phyloP scores from a whole-genome alignment of 2,888 invertebrate genomes.

The Leptopilina myrica region DNA sequence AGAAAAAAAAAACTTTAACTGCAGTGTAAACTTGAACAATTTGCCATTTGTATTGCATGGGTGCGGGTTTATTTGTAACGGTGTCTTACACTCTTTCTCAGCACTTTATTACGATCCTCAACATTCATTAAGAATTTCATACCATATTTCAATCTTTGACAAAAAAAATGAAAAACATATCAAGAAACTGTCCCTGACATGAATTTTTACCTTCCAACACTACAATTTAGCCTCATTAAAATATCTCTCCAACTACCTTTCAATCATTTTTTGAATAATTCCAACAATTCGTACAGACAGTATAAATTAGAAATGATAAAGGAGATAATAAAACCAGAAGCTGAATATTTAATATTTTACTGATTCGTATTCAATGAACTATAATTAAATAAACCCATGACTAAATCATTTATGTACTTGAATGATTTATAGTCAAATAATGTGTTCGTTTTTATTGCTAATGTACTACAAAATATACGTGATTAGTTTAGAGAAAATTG shows the following conservation, averaged over 20 bases:
- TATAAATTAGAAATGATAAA: background rate
- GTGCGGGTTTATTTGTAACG: slow-evolving; percentile 25
- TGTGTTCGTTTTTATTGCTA: background rate
- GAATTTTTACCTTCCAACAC: background rate
- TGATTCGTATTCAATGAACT: slow-evolving; percentile 3
- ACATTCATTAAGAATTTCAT: slow-evolving; percentile 17
- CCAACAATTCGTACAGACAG: slow-evolving; percentile 3
- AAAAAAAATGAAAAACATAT: background rate
- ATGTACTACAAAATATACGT: background rate
- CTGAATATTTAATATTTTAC: slow-evolving; percentile 1
- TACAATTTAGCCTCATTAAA: slow-evolving; percentile 15
- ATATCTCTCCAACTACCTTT: background rate
- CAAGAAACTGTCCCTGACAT: slow-evolving; percentile 16
- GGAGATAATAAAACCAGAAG: background rate
- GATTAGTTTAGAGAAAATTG: background rate
- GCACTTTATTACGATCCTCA: slow-evolving; percentile 13
- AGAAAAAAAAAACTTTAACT: slow-evolving; percentile 1
- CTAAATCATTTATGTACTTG: background rate
- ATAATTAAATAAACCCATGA: background rate
- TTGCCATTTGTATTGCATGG: slow-evolving; percentile 31
- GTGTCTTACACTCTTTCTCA: background rate
- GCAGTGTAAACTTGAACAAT: slow-evolving; percentile 26
- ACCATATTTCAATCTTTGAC: background rate
- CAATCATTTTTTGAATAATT: slow-evolving; percentile 4
- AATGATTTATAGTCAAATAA: slow-evolving; percentile 11